phyloP scores from a whole-genome alignment of 2,888 invertebrate genomes.

The Phortica magna region DNA sequence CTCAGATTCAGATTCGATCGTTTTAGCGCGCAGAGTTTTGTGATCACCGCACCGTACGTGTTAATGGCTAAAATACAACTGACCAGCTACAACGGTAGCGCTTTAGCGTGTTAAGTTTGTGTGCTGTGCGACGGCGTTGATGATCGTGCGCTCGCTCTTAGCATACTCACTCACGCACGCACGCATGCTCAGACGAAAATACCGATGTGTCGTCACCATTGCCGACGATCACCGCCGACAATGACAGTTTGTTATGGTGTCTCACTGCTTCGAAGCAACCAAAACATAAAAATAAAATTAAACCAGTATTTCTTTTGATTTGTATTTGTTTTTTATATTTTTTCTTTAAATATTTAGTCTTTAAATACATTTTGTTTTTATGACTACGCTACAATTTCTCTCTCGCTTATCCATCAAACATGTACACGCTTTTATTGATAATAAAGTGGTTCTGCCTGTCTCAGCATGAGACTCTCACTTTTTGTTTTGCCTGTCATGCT shows the following conservation, averaged over 20 bases:
- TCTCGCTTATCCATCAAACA: slow-evolving; percentile 48
- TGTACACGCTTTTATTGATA: neutral
- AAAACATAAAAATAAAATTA: neutral
- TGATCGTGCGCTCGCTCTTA: neutral
- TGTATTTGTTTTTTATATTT: slow-evolving; percentile 41
- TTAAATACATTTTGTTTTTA: slow-evolving; percentile 37
- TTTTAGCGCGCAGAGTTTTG: slow-evolving; percentile 37
- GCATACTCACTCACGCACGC: neutral
- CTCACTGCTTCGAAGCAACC: neutral
- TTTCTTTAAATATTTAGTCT: slow-evolving; percentile 38
- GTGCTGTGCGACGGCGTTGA: neutral
- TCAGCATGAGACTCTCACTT: slow-evolving; percentile 67
- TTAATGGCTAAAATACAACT: slow-evolving; percentile 75
- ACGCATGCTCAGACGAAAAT: slow-evolving; percentile 30
- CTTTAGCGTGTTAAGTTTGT: slow-evolving; percentile 64
- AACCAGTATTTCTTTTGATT: slow-evolving; percentile 28
- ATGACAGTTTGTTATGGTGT: neutral
- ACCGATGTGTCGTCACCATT: slow-evolving; percentile 37
- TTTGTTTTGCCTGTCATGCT: slow-evolving; percentile 42
- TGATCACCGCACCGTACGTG: slow-evolving; percentile 69
- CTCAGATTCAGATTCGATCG: slow-evolving; percentile 51
- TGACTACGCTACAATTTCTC: slow-evolving; percentile 63
- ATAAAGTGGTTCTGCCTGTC: neutral
- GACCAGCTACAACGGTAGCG: slow-evolving; percentile 71
- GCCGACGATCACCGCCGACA: slow-evolving; percentile 41